Evolutionary conservation across 2,888 invertebrate species (phyloP), one percentile per base, ranked within the genome.

Genomic region (Phorcus lineatus): DNA sequence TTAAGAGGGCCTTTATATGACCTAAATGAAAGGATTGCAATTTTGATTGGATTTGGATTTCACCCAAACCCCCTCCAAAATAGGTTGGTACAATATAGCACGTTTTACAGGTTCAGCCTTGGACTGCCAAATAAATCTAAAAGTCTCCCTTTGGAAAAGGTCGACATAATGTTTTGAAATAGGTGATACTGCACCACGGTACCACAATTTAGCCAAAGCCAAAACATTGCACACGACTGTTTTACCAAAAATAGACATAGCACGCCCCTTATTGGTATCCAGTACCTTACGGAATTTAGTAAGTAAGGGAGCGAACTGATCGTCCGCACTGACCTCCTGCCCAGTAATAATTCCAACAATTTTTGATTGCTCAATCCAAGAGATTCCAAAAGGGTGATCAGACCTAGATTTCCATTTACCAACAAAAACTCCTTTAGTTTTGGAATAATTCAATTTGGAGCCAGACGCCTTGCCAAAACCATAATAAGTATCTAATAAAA

Each of bases 321-420:
- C 78, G 74, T 85, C 83, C 0, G 36, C 55, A 22, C 53, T 66
- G 6, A 81, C 24, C 52, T 81, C 31, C 52, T 75, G 55, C 9
- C 85, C 86, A 67, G 81, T 80, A n/a, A 76, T 57, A 57, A 84
- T 70, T 28, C 84, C 85, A 47, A 84, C 77, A 17, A 85, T 47
- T 74, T 83, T 86, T 17, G 55, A 62, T 28, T 82, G 77, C 36
- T 82, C 53, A 13, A 84, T 82, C 82, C 83, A 86, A 52, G 79
- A n/a, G 3, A 80, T 80, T 9, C 80, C 80, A 40, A 80, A 80
- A 40, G 77, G 70, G 22, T 74, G 77, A 57, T 80, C 80, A 0
- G 77, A 77, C 7, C 77, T n/a, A 47, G 22, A 57, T 19, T 17
- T 77, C 55, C 77, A 80, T 24, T 74, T 77, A 31, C 80, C 77